Evolutionary conservation across 1,140 invertebrate genomes (phyloP).

Genomic region (Geopemphigus sp.): DNA sequence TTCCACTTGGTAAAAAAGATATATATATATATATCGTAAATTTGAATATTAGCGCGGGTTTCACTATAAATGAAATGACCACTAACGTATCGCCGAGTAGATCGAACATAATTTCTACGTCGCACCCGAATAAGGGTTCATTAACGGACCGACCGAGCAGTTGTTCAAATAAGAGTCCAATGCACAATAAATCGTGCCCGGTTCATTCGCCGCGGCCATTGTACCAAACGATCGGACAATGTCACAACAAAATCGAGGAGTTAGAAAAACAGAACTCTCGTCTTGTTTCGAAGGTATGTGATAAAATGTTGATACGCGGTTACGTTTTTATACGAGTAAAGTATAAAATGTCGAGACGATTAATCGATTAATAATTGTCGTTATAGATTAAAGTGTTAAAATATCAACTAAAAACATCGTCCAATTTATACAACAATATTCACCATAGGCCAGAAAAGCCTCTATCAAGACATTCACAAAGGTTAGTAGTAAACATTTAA

Average conservation of each 20-base stretch:
- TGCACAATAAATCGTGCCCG: constrained; percentile 37
- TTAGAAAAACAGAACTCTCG: constrained; percentile 39
- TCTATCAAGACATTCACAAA: constrained; percentile 42
- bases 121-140: constrained; percentile 26
- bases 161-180: constrained; percentile 30
- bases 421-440: constrained; percentile 36
- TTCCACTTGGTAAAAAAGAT: too few species aligned
- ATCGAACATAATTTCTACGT: constrained; percentile 20
- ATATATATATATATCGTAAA: background rate
- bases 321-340: background rate
- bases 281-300: constrained; percentile 36
- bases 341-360: too few species aligned
- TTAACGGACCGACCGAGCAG: constrained; percentile 31
- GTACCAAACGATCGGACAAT: constrained; percentile 33
- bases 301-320: background rate
- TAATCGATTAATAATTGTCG: background rate
- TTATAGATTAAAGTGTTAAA: constrained; percentile 44
- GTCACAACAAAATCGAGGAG: constrained; percentile 36
- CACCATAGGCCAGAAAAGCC: constrained; percentile 45
- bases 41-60: background rate
- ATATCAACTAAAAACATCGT: constrained; percentile 39
- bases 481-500: constrained; percentile 14
- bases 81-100: constrained; percentile 16
- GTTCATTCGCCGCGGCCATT: constrained; percentile 3
- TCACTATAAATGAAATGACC: background rate